phyloP scores from a whole-genome alignment of 2,113 vertebrate genomes.

The Daboia siamensis region DNA sequence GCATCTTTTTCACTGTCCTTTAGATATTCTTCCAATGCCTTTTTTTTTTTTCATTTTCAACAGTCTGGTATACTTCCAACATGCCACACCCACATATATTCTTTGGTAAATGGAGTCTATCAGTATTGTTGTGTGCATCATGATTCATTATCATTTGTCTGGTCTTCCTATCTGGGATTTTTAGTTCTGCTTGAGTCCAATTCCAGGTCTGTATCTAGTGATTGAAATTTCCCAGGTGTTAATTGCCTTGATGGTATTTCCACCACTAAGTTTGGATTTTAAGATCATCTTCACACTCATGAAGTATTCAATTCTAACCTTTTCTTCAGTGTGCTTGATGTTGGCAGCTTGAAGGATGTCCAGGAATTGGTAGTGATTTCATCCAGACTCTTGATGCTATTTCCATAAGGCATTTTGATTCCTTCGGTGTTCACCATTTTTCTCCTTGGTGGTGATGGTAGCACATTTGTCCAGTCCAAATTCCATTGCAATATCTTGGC shows the following conservation, averaged over 20 bases:
- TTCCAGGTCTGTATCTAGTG: not conserved
- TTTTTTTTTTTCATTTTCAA: no score
- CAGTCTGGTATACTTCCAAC: no score
- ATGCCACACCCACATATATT: no score
- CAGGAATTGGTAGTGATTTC: not conserved
- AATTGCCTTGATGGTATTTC: not conserved
- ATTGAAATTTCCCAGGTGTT: not conserved
- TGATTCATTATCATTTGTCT: not conserved
- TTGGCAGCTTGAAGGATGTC: not conserved
- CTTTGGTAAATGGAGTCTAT: no score
- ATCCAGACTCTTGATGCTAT: no score
- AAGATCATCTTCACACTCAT: not conserved
- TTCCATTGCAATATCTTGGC: not conserved
- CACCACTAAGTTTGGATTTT: not conserved
- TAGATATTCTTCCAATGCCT: no score
- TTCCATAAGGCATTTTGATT: no score
- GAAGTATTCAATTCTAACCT: not conserved
- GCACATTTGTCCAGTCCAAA: not conserved
- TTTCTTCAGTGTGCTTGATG: not conserved
- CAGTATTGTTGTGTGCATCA: not conserved
- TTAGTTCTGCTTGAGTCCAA: not conserved
- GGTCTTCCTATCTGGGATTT: not conserved
- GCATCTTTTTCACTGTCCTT: no score
- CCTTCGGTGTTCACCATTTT: no score
- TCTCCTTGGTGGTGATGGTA: not conserved